Evolutionary conservation across 1,140 invertebrate genomes (phyloP).

Genomic region (Aphelenchoides besseyi): DNA sequence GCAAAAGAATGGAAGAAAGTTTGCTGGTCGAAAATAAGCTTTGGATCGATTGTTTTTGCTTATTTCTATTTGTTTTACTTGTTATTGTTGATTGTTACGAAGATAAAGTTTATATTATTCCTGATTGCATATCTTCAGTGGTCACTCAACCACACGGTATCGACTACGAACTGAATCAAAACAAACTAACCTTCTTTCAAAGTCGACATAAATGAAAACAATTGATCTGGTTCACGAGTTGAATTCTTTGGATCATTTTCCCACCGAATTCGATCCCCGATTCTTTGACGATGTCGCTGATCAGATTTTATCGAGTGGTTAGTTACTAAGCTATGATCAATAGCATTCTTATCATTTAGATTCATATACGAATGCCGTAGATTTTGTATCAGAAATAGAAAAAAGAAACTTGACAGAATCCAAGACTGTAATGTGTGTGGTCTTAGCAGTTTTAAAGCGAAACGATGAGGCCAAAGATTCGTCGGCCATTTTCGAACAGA

Average conservation of each 20-base stretch:
- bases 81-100: constrained; percentile 10
- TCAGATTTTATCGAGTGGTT: neutral
- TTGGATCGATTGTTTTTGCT: neutral
- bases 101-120: neutral
- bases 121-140: neutral
- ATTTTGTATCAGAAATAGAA: neutral
- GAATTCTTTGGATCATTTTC: constrained; percentile 4
- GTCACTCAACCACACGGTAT: no score
- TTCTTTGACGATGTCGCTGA: constrained; percentile 12
- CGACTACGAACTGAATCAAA: no score
- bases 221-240: neutral
- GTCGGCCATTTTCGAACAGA: neutral
- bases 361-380: neutral
- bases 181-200: no score
- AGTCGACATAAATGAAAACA: constrained; percentile 2
- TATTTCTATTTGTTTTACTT: neutral
- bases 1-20: constrained; percentile 7
- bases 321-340: neutral
- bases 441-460: constrained; percentile 6
- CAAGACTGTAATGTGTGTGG: neutral
- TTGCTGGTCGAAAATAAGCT: neutral
- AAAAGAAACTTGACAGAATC: neutral
- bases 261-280: constrained; percentile 2
- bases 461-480: neutral
- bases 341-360: neutral